Evolutionary conservation across 2,797 vertebrate genomes (phyloP), one percentile per base, ranked within the genome.

Genomic region (Esox lucius): DNA sequence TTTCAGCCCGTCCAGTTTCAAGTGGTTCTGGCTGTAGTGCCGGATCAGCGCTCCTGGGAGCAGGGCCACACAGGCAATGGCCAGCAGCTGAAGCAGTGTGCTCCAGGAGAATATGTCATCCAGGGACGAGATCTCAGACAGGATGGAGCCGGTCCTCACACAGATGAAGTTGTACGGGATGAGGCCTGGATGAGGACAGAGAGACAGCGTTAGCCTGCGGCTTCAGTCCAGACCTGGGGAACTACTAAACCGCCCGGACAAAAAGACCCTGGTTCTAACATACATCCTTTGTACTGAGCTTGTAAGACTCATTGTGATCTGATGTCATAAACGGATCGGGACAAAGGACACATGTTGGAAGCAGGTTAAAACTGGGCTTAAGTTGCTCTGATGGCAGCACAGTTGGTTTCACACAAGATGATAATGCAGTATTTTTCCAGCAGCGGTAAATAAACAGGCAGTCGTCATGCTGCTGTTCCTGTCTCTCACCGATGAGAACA

Each of bases 161-260:
- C 98, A 99, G 92, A 99, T 96, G 90, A 99, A 98, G 86, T 99
- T 99, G 81, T 99, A 99, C 0, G 98, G 97, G 71, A 97, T 94
- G 85, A 99, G 92, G 84, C 98, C 98, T 99, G 89, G 33, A 19
- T 28, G 19, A 33, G 62, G 17, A 42, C 59, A 49, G 48, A 70
- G 33, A 74, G 17, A 76, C 2, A 0, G 15, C 48, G 16, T 13
- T 11, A 61, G 24, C 53, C 9, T 53, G 7, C 8, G 22, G 53
- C 1, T 59, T 9, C n/a, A 22, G 7, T 3, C 13, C 22, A 22
- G n/a, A 24, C 53, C n/a, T 22, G 53, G 2, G 2, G 53, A 59
- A 1, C 53, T n/a, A 22, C 42, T 46, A 46, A 46, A 46, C 42
- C 2, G 1, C 42, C 42, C 42, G 12, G 42, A 46, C 42, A 1